These are phyloP conservation scores for Anadara kagoshimensis DNA, from an alignment of 1,140 invertebrate genomes.

Conservation along the genomic window DNA sequence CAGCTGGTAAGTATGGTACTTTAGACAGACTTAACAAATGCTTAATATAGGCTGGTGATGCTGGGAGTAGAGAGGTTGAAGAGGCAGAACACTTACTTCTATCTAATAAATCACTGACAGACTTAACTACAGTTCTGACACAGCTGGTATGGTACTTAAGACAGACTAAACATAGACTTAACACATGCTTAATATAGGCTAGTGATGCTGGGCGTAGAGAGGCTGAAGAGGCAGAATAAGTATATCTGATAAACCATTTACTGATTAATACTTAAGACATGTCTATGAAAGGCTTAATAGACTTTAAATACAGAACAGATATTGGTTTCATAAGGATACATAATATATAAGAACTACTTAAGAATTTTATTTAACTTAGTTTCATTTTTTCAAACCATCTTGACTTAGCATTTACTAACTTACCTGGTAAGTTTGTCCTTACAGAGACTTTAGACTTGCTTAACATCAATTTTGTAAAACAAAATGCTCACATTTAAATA, in stretches of 20 bases:
- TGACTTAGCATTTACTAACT: not conserved
- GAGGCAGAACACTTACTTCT: constrained; percentile 70
- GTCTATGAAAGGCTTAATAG: too few species aligned
- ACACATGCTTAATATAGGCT: constrained; percentile 16
- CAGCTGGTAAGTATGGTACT: constrained; percentile 67
- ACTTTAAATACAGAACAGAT: too few species aligned
- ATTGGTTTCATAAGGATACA: too few species aligned
- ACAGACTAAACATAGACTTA: too few species aligned
- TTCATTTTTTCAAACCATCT: not conserved
- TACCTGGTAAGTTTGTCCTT: not conserved
- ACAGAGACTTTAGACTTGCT: too few species aligned
- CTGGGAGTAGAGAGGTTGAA: constrained; percentile 64
- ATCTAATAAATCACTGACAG: constrained; percentile 70
- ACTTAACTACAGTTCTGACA: constrained; percentile 64
- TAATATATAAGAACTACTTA: too few species aligned
- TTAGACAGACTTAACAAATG: too few species aligned
- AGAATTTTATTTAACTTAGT: too few species aligned
- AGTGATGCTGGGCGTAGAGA: constrained; percentile 57
- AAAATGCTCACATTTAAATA: too few species aligned
- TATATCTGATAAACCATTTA: constrained; percentile 70
- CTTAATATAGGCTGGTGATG: constrained; percentile 62
- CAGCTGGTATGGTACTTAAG: constrained; percentile 55
- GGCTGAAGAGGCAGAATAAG: constrained; percentile 70
- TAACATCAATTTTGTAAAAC: too few species aligned
- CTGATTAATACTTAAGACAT: too few species aligned